Conservation (phyloP, 2,888 invertebrate species). For the Leptarthrus brevirostris region DNA sequence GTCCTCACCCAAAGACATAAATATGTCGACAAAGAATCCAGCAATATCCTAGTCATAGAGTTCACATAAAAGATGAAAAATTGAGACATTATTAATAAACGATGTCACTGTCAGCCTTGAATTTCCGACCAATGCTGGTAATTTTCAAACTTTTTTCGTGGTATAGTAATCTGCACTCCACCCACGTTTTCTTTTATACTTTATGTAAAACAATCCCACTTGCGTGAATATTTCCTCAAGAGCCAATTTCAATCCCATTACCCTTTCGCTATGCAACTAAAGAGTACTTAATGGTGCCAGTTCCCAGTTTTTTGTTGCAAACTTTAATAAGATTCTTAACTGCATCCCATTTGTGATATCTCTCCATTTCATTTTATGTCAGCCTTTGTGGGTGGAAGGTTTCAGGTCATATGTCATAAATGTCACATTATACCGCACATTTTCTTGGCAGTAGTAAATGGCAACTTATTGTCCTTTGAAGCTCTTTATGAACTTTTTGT, state of each 20-base stretch:
- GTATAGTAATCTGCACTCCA: no score
- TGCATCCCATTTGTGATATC: constrained; percentile 6
- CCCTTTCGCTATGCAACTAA: constrained; percentile 1
- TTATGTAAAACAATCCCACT: constrained; percentile 1
- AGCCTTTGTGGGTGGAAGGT: constrained; percentile 8
- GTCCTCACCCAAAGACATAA: no score
- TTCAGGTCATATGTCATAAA: constrained; percentile 27
- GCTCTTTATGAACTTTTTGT: not conserved
- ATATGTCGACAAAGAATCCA: no score
- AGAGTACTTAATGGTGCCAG: constrained; percentile 16
- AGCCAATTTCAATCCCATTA: not conserved
- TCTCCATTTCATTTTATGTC: not conserved
- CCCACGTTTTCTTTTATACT: not conserved
- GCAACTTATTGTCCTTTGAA: constrained; percentile 27
- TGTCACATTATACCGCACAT: constrained; percentile 19
- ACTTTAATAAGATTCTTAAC: constrained; percentile 33
- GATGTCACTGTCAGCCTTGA: no score
- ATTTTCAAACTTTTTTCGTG: no score
- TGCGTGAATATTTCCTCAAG: not conserved
- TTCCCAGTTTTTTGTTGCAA: constrained; percentile 3
- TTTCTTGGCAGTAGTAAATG: constrained; percentile 20
- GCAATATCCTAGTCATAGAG: no score
- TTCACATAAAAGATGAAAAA: no score
- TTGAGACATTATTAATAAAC: no score
- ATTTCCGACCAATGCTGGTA: no score